Evolutionary conservation across 2,797 vertebrate genomes (phyloP).

Genomic region (Mus spretus): DNA sequence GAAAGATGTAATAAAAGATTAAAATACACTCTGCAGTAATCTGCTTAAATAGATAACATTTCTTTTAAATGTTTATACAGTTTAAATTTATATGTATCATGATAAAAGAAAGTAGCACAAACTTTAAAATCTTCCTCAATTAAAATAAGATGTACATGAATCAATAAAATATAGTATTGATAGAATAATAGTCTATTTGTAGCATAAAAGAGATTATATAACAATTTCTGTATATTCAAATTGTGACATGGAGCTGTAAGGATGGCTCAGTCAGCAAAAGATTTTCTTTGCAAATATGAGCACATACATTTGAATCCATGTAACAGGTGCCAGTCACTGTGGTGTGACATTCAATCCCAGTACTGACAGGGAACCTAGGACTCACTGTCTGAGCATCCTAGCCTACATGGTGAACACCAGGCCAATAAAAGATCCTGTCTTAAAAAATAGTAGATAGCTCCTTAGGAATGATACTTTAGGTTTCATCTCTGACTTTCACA

Average conservation of each 20-base stretch:
- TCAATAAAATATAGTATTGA: neutral
- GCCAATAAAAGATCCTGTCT: neutral
- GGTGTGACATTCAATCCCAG: neutral
- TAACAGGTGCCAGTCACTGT: neutral
- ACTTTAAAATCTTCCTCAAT: neutral
- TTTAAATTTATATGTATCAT: neutral
- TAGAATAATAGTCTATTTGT: neutral
- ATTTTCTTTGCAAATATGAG: neutral
- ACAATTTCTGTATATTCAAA: neutral
- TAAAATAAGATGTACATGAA: neutral
- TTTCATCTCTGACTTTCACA: neutral
- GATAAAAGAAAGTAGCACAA: neutral
- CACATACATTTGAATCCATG: neutral
- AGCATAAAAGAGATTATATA: neutral
- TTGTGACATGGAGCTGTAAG: neutral
- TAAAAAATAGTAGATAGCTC: neutral
- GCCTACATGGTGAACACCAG: neutral
- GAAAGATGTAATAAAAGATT: neutral
- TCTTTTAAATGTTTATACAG: neutral
- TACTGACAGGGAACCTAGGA: neutral
- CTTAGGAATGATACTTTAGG: neutral
- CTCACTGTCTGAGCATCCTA: neutral
- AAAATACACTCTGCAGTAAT: neutral
- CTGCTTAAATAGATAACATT: neutral
- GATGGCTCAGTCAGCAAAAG: neutral